A percentile compares a stretch with the other conserved stretches of the same genome.
Conservation (phyloP, 2,113 vertebrate genomes). For the Oryzias celebensis region DNA sequence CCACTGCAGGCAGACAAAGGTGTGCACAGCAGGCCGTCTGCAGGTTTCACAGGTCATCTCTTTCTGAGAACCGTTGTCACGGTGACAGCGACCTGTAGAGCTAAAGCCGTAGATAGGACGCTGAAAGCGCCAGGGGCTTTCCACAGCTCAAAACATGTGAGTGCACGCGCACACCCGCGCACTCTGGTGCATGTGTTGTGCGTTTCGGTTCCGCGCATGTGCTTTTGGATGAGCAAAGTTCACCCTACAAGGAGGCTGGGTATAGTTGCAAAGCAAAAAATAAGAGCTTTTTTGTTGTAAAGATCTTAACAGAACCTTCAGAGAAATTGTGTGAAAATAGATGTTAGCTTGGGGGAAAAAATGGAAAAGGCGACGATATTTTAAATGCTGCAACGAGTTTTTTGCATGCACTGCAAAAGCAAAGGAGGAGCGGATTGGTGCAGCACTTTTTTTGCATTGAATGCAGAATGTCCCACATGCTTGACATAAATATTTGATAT, state of each 20-base stretch:
- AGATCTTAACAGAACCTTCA: no score
- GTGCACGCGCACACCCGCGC: background rate
- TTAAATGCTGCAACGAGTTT: background rate
- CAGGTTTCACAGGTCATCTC: constrained; percentile 20
- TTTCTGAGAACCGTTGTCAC: constrained; percentile 12
- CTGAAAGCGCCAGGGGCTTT: constrained; percentile 67
- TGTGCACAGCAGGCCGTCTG: background rate
- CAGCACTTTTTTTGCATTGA: background rate
- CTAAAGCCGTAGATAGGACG: constrained; percentile 38
- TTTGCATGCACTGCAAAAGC: background rate
- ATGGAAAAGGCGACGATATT: background rate
- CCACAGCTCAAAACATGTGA: constrained; percentile 28
- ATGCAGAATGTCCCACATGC: constrained; percentile 1
- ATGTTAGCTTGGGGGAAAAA: background rate
- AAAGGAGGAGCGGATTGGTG: background rate
- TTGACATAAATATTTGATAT: constrained; percentile 13
- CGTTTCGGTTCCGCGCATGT: constrained; percentile 30
- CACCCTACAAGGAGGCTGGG: constrained; percentile 22
- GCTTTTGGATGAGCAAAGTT: constrained; percentile 33
- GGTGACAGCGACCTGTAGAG: constrained; percentile 49
- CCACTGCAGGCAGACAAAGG: no score
- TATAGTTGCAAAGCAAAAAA: constrained; percentile 14
- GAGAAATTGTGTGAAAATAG: no score
- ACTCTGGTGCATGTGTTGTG: background rate
- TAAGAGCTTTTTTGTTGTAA: constrained; percentile 9